Percentiles rank a stretch among this genome's conserved stretches.
Evolutionary conservation across 2,797 vertebrate genomes (phyloP).

Genomic region (Phoxinus dragarum): DNA sequence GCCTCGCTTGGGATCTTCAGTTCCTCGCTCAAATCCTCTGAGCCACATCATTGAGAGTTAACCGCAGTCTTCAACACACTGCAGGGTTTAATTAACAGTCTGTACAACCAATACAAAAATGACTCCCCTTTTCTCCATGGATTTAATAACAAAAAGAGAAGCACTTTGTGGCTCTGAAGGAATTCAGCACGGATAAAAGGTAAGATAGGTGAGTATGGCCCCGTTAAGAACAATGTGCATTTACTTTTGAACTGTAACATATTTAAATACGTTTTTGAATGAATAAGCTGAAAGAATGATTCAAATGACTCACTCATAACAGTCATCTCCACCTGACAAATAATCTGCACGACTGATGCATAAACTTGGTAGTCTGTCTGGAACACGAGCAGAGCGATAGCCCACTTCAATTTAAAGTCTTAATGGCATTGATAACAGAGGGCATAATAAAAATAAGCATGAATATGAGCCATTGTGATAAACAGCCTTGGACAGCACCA

Average conservation of each 20-base stretch:
- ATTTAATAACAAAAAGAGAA: slow-evolving; percentile 1
- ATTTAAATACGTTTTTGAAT: not conserved
- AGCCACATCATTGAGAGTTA: slow-evolving; percentile 27
- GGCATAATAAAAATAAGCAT: not conserved
- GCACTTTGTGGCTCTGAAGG: not conserved
- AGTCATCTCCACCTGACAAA: no score
- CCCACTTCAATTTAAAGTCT: no score
- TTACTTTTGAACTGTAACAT: not conserved
- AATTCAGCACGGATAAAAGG: not conserved
- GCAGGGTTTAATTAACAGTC: slow-evolving; percentile 6
- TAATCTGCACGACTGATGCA: not conserved
- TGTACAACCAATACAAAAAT: not conserved
- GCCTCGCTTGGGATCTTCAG: not conserved
- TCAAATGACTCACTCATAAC: no score
- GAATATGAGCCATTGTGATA: not conserved
- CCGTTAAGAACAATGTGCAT: not conserved
- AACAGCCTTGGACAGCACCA: not conserved
- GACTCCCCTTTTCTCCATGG: not conserved
- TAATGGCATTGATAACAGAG: slow-evolving; percentile 2
- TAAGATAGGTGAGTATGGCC: not conserved
- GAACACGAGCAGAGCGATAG: not conserved
- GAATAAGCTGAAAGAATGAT: no score
- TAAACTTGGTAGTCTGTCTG: not conserved
- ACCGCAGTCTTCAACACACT: not conserved
- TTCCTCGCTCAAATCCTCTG: not conserved